phyloP scores from a whole-genome alignment of 2,113 vertebrate genomes.

The Dicrurus megarhynchus region DNA sequence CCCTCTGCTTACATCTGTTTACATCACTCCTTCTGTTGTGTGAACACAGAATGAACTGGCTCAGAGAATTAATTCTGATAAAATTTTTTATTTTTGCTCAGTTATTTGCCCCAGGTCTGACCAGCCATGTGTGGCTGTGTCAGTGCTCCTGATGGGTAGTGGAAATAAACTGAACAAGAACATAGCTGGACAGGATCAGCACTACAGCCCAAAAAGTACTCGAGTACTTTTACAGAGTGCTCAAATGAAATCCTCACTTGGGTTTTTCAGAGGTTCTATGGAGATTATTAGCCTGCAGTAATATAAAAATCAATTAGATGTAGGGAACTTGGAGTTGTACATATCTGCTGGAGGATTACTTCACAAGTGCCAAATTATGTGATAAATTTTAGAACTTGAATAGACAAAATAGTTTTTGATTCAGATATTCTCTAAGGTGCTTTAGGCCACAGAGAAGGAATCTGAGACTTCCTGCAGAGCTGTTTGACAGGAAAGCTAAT shows the following conservation, averaged over 20 bases:
- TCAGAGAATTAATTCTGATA: neutral
- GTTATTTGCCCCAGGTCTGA: neutral
- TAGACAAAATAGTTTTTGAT: neutral
- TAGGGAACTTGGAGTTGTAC: neutral
- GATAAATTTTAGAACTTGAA: neutral
- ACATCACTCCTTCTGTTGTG: neutral
- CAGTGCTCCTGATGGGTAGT: neutral
- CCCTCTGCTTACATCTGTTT: neutral
- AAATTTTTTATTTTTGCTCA: neutral
- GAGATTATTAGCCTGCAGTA: neutral
- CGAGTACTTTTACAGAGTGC: neutral
- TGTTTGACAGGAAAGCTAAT: neutral
- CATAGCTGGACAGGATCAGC: neutral
- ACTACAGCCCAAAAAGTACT: neutral
- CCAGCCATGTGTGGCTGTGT: neutral
- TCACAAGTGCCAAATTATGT: neutral
- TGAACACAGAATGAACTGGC: neutral
- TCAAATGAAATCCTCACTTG: neutral
- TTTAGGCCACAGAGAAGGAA: neutral
- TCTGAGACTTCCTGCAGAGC: neutral
- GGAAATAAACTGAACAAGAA: neutral
- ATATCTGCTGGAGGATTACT: neutral
- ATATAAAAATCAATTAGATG: neutral
- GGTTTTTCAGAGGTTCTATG: neutral
- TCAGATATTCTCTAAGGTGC: neutral